These are phyloP conservation scores for Lagorchestes hirsutus DNA, from an alignment of 2,797 vertebrate genomes.

Conservation along the genomic window DNA sequence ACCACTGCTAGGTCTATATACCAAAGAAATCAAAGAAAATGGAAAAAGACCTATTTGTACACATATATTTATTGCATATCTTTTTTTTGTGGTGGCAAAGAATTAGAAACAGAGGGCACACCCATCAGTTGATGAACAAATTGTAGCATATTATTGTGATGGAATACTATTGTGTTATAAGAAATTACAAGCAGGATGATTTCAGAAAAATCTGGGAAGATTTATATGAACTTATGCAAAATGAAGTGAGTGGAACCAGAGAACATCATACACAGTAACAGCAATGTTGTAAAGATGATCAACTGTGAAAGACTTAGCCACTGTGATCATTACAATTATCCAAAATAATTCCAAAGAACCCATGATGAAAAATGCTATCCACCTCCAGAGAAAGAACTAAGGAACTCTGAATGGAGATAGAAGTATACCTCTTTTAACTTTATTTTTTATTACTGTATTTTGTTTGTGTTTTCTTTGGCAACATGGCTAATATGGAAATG, in stretches of 20 bases:
- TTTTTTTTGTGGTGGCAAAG: not conserved
- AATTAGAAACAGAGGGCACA: not conserved
- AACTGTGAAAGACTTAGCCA: not conserved
- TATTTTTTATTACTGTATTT: not conserved
- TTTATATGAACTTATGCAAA: not conserved
- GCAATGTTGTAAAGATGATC: not conserved
- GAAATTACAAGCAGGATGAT: not conserved
- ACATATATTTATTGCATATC: not conserved
- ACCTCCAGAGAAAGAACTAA: not conserved
- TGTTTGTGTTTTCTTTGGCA: not conserved
- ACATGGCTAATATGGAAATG: not conserved
- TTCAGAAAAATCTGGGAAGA: not conserved
- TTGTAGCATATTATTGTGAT: not conserved
- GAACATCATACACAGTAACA: not conserved
- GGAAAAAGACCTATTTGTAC: not conserved
- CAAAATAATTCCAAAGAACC: not conserved
- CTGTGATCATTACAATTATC: not conserved
- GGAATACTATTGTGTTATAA: not conserved
- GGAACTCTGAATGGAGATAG: not conserved
- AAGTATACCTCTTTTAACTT: not conserved
- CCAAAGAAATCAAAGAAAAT: not conserved
- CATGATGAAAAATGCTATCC: not conserved
- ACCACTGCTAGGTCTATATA: not conserved
- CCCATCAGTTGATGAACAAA: not conserved
- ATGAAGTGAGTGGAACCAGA: not conserved